Conservation (phyloP, 2,888 invertebrate genomes). For the Cataglyphis albicans region DNA sequence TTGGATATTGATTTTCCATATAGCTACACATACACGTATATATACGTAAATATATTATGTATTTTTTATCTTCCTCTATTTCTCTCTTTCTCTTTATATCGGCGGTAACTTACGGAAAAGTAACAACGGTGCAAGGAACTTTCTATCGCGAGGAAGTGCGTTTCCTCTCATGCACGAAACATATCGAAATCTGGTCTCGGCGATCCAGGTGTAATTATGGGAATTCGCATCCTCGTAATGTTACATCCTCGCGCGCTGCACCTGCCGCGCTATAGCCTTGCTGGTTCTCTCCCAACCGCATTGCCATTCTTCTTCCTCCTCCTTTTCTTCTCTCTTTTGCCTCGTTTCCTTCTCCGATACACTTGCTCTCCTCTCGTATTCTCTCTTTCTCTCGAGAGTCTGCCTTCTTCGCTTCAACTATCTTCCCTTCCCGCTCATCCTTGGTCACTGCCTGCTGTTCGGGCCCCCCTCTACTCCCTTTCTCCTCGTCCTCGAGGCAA, state of each 20-base stretch:
- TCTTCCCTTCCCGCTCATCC: conserved; percentile 60
- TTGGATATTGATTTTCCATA: background rate
- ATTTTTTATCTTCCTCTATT: background rate
- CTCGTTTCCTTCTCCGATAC: conserved; percentile 18
- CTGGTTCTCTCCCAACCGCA: conserved; percentile 76
- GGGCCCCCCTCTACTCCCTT: conserved; percentile 56
- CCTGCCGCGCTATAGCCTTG: conserved; percentile 80
- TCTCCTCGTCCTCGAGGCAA: conserved; percentile 81
- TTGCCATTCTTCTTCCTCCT: conserved; percentile 74
- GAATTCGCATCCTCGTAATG: conserved; percentile 78
- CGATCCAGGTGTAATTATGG: conserved; percentile 78
- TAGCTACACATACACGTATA: too few relatives aligned
- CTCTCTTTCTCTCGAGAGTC: conserved; percentile 29
- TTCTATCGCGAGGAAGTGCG: conserved; percentile 18
- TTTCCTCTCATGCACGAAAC: conserved; percentile 37
- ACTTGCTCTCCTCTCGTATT: conserved; percentile 2
- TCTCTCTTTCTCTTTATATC: background rate
- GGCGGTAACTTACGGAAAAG: conserved; percentile 16
- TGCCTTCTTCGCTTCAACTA: conserved; percentile 62
- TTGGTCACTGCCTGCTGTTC: conserved; percentile 56
- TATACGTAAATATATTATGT: background rate
- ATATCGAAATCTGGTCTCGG: conserved; percentile 70
- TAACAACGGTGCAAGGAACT: background rate
- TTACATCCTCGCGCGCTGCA: conserved; percentile 78
- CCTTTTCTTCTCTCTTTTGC: conserved; percentile 48